phyloP scores from a whole-genome alignment of 2,113 vertebrate genomes.

The Phylloscopus whistleri region DNA sequence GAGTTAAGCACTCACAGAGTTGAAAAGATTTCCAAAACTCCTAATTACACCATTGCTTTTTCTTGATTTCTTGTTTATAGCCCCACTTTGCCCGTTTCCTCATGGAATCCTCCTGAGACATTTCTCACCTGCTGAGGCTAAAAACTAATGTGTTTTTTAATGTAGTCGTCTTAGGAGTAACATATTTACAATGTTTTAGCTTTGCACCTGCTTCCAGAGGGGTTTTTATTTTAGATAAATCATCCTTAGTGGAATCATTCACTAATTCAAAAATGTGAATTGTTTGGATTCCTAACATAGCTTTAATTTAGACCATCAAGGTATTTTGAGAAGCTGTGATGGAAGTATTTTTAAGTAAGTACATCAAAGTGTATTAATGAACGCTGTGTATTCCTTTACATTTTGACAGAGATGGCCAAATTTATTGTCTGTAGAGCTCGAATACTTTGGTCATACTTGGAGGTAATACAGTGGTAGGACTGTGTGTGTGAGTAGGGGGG shows the following conservation, averaged over 20 bases:
- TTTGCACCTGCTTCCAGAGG: not conserved
- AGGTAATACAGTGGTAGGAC: not conserved
- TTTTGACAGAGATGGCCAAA: not conserved
- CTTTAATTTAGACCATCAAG: not conserved
- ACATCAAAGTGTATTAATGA: not conserved
- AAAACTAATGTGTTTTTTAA: not conserved
- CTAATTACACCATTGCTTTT: not conserved
- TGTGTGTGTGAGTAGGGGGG: not conserved
- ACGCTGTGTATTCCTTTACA: not conserved
- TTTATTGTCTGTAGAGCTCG: not conserved
- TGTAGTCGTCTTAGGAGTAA: not conserved
- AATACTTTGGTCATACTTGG: not conserved
- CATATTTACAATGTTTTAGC: not conserved
- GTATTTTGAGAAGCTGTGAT: not conserved
- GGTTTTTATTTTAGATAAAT: not conserved
- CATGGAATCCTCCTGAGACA: not conserved
- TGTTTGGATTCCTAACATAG: not conserved
- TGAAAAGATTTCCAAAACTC: not conserved
- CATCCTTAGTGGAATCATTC: not conserved
- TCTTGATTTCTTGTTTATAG: not conserved
- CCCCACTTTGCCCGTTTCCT: not conserved
- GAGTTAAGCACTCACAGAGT: not conserved
- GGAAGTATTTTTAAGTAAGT: not conserved
- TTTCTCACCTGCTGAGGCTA: not conserved
- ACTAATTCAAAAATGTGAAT: not conserved